A percentile compares a stretch with the other conserved stretches of the same genome.
phyloP scores from a whole-genome alignment of 2,113 vertebrate genomes.

The Plestiodon gilberti region DNA sequence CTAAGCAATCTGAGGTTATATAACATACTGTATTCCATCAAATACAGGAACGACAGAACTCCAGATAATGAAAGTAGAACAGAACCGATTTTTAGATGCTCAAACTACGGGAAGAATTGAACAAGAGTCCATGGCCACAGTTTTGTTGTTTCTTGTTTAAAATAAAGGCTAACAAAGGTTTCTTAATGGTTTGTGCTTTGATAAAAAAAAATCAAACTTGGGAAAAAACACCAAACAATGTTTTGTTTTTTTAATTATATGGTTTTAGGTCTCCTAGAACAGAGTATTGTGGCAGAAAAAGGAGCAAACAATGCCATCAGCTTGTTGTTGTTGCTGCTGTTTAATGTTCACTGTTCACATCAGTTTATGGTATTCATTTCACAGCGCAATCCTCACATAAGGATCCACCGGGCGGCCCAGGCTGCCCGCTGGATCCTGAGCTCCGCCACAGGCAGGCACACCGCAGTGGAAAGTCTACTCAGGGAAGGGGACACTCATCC shows the following conservation, averaged over 20 bases:
- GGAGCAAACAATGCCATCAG: neutral
- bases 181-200: neutral
- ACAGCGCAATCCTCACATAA: too few relatives aligned
- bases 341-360: neutral
- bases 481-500: too few relatives aligned
- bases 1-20: neutral
- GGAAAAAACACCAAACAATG: neutral
- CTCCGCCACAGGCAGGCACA: too few relatives aligned
- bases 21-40: neutral
- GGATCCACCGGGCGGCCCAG: too few relatives aligned
- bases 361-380: slow-evolving; percentile 8
- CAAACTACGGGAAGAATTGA: slow-evolving; percentile 6
- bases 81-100: neutral
- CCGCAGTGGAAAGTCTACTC: too few relatives aligned
- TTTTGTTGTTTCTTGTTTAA: slow-evolving; percentile 6
- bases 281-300: neutral
- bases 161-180: slow-evolving; percentile 12
- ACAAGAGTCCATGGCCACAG: neutral
- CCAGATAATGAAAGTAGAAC: neutral
- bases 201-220: slow-evolving; percentile 26
- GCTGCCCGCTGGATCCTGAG: too few relatives aligned
- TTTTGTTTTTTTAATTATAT: slow-evolving; percentile 28
- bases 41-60: neutral
- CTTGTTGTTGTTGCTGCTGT: too few relatives aligned
- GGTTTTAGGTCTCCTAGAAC: neutral